Percentiles rank a stretch among this genome's conserved stretches.
Evolutionary conservation across 2,797 vertebrate genomes (phyloP).

Genomic region (Cynodonichthys magdalenae): DNA sequence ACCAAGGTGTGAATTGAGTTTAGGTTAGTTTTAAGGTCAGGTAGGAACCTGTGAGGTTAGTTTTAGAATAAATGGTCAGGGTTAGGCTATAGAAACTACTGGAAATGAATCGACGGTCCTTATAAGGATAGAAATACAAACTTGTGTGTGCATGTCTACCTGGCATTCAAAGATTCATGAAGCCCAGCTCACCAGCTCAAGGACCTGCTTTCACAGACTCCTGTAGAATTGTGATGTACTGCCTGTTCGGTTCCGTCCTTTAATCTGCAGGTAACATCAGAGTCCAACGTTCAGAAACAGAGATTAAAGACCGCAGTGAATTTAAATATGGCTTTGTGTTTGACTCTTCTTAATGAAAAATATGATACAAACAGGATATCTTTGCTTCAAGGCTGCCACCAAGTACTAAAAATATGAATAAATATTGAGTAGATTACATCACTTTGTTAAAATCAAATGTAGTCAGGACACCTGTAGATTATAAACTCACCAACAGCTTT

Average conservation of each 20-base stretch:
- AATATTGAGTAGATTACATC: slow-evolving; percentile 17
- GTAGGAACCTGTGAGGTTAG: too few relatives aligned
- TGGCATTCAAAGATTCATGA: slow-evolving; percentile 73
- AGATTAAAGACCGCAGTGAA: slow-evolving; percentile 46
- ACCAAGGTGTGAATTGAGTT: too few relatives aligned
- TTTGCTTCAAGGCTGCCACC: slow-evolving; percentile 11
- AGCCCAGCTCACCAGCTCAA: slow-evolving; percentile 56
- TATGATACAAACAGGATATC: slow-evolving; percentile 14
- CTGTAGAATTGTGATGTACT: slow-evolving; percentile 58
- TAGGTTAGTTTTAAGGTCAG: too few relatives aligned
- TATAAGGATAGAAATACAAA: too few relatives aligned
- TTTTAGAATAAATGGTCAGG: too few relatives aligned
- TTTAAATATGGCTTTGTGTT: slow-evolving; percentile 26
- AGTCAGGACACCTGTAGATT: slow-evolving; percentile 14
- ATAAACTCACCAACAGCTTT: slow-evolving; percentile 22
- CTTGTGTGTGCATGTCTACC: slow-evolving; percentile 32
- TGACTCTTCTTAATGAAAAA: slow-evolving; percentile 34
- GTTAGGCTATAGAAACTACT: too few relatives aligned
- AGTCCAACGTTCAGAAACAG: slow-evolving; percentile 26
- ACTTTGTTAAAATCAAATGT: slow-evolving; percentile 37
- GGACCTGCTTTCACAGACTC: slow-evolving; percentile 49
- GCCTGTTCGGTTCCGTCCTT: slow-evolving; percentile 33
- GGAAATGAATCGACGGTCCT: too few relatives aligned
- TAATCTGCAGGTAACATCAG: slow-evolving; percentile 55
- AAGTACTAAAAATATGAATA: slow-evolving; percentile 35